A percentile compares a stretch with the other conserved stretches of the same genome.
Evolutionary conservation across 2,888 invertebrate species (phyloP).

Genomic region (Cataglyphis albicans): DNA sequence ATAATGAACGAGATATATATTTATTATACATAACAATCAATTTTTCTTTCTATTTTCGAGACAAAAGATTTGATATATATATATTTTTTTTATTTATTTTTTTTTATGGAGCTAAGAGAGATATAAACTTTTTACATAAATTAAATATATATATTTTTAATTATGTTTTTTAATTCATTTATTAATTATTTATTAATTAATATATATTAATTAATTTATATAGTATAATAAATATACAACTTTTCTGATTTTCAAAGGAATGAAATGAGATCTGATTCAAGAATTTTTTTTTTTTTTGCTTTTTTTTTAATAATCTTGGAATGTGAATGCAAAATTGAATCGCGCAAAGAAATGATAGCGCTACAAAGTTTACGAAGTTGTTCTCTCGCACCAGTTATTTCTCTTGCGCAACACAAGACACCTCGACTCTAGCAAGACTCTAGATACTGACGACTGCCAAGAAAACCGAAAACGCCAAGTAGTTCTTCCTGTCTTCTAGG

Average conservation of each 20-base stretch:
- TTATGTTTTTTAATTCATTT: too few relatives aligned
- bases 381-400: slow-evolving; percentile 31
- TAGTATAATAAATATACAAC: background rate
- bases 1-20: background rate
- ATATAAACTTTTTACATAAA: too few relatives aligned
- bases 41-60: background rate
- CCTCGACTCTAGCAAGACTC: slow-evolving; percentile 43
- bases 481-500: slow-evolving; percentile 77
- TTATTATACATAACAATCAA: background rate
- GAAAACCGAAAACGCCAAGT: slow-evolving; percentile 75
- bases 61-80: background rate
- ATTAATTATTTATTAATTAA: too few relatives aligned
- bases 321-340: background rate
- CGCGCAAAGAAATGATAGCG: background rate
- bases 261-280: background rate
- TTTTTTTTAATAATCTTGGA: background rate
- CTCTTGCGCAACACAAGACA: slow-evolving; percentile 57
- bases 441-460: slow-evolving; percentile 74
- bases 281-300: background rate
- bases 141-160: too few relatives aligned
- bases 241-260: background rate
- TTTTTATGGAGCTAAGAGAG: too few relatives aligned
- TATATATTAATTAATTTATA: background rate
- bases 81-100: background rate
- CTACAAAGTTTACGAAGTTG: background rate